A percentile compares a stretch with the other conserved stretches of the same genome.
These are phyloP conservation scores for Xestoiulus laeticollis DNA, from an alignment of 2,888 invertebrate species.

Conservation along the genomic window DNA sequence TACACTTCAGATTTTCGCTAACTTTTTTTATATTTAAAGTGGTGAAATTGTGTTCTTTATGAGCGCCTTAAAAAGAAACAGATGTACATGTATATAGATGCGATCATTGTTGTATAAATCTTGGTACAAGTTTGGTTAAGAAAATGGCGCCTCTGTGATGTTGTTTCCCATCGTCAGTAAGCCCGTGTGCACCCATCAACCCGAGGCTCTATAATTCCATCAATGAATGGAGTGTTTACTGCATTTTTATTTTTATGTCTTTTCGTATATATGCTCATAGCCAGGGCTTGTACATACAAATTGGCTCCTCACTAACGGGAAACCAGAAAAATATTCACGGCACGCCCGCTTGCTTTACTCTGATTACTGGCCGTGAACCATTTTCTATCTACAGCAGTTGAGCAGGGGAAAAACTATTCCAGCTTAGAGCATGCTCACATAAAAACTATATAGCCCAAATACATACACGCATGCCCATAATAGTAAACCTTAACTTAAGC, in stretches of 20 bases:
- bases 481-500: slow-evolving; percentile 8
- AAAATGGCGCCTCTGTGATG: not conserved
- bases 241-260: slow-evolving; percentile 31
- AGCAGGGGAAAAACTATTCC: not conserved
- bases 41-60: not conserved
- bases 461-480: not conserved
- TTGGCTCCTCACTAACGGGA: slow-evolving; percentile 36
- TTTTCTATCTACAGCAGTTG: not conserved
- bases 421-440: slow-evolving; percentile 3
- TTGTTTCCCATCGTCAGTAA: not conserved
- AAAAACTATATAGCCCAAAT: not conserved
- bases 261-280: not conserved
- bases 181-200: not conserved
- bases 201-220: slow-evolving; percentile 24
- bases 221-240: slow-evolving; percentile 39
- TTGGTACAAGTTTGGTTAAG: not conserved
- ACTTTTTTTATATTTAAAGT: not conserved
- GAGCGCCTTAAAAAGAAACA: not conserved
- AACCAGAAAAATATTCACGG: slow-evolving; percentile 10
- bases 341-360: slow-evolving; percentile 35
- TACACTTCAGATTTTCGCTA: not conserved
- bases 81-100: not conserved
- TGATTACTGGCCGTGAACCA: slow-evolving; percentile 41
- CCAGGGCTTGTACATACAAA: slow-evolving; percentile 23
- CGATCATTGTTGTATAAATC: not conserved